Conservation (phyloP, 2,797 vertebrate genomes). For the Urophycis tenuis region DNA sequence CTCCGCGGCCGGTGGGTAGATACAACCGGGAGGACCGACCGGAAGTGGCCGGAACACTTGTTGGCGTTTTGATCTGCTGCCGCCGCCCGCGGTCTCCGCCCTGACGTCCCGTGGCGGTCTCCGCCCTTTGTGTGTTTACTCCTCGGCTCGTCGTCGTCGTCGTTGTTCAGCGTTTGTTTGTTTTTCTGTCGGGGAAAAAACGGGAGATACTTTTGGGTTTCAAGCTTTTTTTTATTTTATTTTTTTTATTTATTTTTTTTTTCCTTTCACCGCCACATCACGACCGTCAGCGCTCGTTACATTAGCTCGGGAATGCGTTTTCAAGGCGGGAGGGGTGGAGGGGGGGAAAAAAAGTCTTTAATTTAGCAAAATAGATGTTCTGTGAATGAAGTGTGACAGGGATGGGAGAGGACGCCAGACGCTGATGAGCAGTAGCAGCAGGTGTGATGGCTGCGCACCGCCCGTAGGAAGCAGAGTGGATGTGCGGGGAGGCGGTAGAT, state of each 20-base stretch:
- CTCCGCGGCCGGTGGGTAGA: neutral
- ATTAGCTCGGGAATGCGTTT: slow-evolving; percentile 17
- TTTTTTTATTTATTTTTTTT: too few species aligned
- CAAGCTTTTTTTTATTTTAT: too few species aligned
- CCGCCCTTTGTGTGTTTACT: too few species aligned
- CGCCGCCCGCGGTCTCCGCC: slow-evolving; percentile 21
- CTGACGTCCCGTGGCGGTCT: too few species aligned
- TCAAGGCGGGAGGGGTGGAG: neutral
- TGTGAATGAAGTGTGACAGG: slow-evolving; percentile 11
- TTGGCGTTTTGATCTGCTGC: slow-evolving; percentile 5
- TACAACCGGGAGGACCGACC: neutral
- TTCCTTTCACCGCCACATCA: slow-evolving; percentile 17
- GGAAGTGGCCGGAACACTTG: slow-evolving; percentile 24
- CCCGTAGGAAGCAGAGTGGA: slow-evolving; percentile 17
- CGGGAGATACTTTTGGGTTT: too few species aligned
- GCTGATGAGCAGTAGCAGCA: slow-evolving; percentile 26
- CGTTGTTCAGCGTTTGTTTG: neutral
- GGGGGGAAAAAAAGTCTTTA: neutral
- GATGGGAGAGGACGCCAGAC: slow-evolving; percentile 5
- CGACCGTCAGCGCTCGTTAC: slow-evolving; percentile 29
- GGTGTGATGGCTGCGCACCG: slow-evolving; percentile 26
- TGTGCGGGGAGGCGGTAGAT: neutral
- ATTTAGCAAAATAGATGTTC: neutral
- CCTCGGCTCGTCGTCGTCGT: slow-evolving; percentile 12
- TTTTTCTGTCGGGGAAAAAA: too few species aligned